Evolutionary conservation across 2,797 vertebrate species (phyloP), one percentile per base, ranked within the genome.

Genomic region (Ctenosaura bakeri): DNA sequence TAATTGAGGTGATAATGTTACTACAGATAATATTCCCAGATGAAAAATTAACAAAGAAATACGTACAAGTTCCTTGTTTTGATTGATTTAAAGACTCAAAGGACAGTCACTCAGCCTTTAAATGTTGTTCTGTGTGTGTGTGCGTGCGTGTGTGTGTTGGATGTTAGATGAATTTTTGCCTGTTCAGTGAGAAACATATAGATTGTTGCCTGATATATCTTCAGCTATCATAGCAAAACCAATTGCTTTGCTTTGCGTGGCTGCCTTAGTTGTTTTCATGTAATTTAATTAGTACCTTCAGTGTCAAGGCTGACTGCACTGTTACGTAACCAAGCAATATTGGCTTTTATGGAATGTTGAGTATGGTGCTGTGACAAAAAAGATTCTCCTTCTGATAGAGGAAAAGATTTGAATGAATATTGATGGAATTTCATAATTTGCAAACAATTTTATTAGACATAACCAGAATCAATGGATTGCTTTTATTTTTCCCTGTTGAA

Each of bases 201-300:
- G 77, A 94, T 89, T 86, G 56, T 91, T 92, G 5, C 59, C 22
- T 95, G 93, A 85, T 91, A 87, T 89, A 83, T 93, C 89, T 93
- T 93, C 94, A 91, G 93, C 89, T 78, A 94, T 93, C 90, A 95
- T 91, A 94, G 92, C 92, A 95, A 90, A 89, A 86, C 80, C 91
- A 91, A 94, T 94, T 96, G 94, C 90, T 92, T 79, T 93, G 83
- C 8, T 12, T 89, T 92, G 87, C 77, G 85, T 92, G 92, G 88
- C 91, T 94, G 86, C 90, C 64, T 86, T 87, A 85, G 90, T 89
- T 96, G 93, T 94, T 95, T 96, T 95, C 92, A 85, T 94, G 87
- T 84, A 83, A 95, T 89, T 92, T 96, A 96, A 96, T 96, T 95
- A 94, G 85, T 78, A 89, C 91, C 95, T 94, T 93, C 93, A 93